Evolutionary conservation across 2,797 vertebrate species (phyloP), one percentile per base, ranked within the genome.

Genomic region (Cirrhinus molitorella): DNA sequence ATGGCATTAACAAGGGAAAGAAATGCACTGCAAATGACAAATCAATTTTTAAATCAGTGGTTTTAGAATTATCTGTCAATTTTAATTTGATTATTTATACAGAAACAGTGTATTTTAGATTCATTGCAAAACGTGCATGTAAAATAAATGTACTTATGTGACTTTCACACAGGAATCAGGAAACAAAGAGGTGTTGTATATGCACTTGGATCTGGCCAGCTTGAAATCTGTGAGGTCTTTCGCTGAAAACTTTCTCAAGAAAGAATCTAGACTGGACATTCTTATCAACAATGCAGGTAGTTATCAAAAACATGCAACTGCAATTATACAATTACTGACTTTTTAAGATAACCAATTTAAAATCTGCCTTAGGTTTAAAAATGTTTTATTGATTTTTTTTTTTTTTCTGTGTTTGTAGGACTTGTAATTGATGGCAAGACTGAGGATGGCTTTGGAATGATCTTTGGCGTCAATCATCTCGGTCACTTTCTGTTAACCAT

Each of bases 241-340:
- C 79, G 94, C 95, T 9, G 91, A 93, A 79, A 47, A 91, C n/a
- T 96, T 97, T 90, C 92, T 96, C 87, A 91, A 77, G 74, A 94
- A 93, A 6, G 96, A 97, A 70, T 95, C 95, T 3, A 92, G 94
- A 55, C 91, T 97, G 74, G 95, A 97, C 89, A 88, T 97, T 81
- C 95, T 97, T 68, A 94, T 97, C 90, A 96, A 96, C 92, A 97
- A 97, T 1, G 96, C 96, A 19, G 96, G 96, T 96, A 28, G 25
- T 17, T 21, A 21, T 72, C 5, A 21, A 21, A 51, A 12, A 51
- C 3, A 73, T 73, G 71, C 19, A 34, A 21, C 14, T 51, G 3
- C 17, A 73, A 13, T 45, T 3, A 55, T 43, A 40, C 34, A 31
- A 4, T 25, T 68, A 3, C 0, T 40, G 17, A n/a, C 5, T 14